Conservation (phyloP, 2,888 invertebrate genomes). For the Rhabditoides inermis region DNA sequence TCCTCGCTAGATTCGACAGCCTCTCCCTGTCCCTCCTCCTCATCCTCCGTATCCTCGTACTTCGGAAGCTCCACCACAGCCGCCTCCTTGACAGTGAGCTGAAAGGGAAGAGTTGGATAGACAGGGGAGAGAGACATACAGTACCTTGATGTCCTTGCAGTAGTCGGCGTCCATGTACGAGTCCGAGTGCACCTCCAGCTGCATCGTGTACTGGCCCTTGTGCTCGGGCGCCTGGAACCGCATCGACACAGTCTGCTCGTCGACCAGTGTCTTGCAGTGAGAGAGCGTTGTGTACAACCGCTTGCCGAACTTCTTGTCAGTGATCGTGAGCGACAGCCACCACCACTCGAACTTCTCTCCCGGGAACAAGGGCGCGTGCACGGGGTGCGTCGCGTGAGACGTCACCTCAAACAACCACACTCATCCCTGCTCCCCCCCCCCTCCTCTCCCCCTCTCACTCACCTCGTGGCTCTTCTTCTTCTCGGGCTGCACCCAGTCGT, state of each 20-base stretch:
- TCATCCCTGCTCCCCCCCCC: too few relatives aligned
- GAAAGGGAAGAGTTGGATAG: too few relatives aligned
- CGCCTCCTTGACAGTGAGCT: constrained; percentile 92
- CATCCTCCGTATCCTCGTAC: constrained; percentile 56
- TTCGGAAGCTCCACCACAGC: constrained; percentile 57
- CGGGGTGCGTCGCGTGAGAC: constrained; percentile 85
- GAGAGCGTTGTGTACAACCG: constrained; percentile 85
- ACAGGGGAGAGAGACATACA: too few relatives aligned
- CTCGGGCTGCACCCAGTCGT: too few relatives aligned
- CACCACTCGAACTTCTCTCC: constrained; percentile 94
- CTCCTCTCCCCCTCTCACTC: too few relatives aligned
- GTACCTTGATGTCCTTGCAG: constrained; percentile 81
- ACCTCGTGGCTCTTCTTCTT: neutral
- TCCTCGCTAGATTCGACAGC: constrained; percentile 14
- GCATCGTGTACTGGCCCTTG: constrained; percentile 70
- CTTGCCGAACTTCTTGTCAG: constrained; percentile 65
- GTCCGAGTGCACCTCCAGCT: constrained; percentile 85
- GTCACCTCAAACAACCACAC: constrained; percentile 65
- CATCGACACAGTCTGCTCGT: constrained; percentile 67
- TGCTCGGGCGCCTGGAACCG: constrained; percentile 91
- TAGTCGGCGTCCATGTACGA: constrained; percentile 95
- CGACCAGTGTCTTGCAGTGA: constrained; percentile 81
- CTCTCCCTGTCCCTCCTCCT: constrained; percentile 35
- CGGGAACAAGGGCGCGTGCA: constrained; percentile 91
- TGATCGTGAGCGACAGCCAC: constrained; percentile 83